These are phyloP conservation scores for Lasioglossum baleicum DNA, from an alignment of 1,140 invertebrate genomes.

Conservation along the genomic window DNA sequence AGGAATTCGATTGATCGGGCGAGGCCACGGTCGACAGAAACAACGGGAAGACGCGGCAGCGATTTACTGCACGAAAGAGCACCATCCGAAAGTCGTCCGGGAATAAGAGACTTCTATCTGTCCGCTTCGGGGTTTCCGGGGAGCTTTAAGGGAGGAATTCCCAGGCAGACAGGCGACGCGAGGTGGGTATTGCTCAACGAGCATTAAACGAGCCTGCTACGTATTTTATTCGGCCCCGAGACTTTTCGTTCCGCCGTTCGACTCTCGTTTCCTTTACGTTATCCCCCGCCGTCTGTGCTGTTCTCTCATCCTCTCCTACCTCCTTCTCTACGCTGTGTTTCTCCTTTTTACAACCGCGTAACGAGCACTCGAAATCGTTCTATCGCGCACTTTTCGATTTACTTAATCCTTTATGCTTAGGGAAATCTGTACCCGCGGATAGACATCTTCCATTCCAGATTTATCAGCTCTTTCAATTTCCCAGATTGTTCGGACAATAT, in stretches of 20 bases:
- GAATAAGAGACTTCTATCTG: constrained; percentile 12
- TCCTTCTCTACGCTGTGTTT: too few relatives aligned
- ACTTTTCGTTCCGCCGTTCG: constrained; percentile 6
- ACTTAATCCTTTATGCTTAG: too few relatives aligned
- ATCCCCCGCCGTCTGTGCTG: too few relatives aligned
- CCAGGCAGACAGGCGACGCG: constrained; percentile 7
- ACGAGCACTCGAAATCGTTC: neutral
- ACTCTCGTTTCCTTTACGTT: neutral
- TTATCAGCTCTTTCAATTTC: too few relatives aligned
- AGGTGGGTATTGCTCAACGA: constrained; percentile 57
- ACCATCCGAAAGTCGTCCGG: neutral
- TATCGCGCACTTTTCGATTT: neutral
- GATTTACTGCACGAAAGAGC: constrained; percentile 22
- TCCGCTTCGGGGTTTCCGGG: neutral
- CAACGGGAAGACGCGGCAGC: constrained; percentile 21
- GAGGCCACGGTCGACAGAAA: neutral
- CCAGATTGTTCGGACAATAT: too few relatives aligned
- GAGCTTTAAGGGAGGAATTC: constrained; percentile 28
- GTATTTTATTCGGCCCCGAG: constrained; percentile 56
- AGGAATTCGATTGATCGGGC: constrained; percentile 3
- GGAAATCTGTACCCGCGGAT: too few relatives aligned
- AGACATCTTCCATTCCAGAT: too few relatives aligned
- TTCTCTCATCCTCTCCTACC: too few relatives aligned
- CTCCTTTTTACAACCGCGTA: neutral
- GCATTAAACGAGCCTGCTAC: constrained; percentile 58